Evolutionary conservation across 2,888 invertebrate genomes (phyloP), one percentile per base, ranked within the genome.

Genomic region (Clanis bilineata): DNA sequence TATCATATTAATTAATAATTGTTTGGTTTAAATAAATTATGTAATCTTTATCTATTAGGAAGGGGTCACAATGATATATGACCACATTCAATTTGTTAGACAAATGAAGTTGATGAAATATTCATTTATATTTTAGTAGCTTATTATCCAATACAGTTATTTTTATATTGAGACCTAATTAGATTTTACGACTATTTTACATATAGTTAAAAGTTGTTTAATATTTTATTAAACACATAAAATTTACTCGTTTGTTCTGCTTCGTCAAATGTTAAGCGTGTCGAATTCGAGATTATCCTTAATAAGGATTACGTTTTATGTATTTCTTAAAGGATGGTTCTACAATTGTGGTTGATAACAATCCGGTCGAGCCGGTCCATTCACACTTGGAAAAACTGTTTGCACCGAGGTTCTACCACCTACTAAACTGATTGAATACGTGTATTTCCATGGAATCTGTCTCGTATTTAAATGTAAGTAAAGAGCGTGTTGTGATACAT

Each of bases 1-100:
- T 51, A 51, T 51, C 51, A 51, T 51, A 51, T 51, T 51, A 51
- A 51, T 51, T 32, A n/a, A 51, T 32, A 28, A 51, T 32, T 51
- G 51, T 51, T 51, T 10, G 32, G 7, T 32, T 18, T 21, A 51
- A 18, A 51, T 32, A 51, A 51, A 51, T 51, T 51, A 32, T 32
- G 3, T 21, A 51, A 51, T 51, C 28, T 15, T 18, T 32, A 28
- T 51, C 10, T 28, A 32, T 25, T 18, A 51, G 51, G 51, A 51
- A 51, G 51, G 18, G 51, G 28, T 51, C 32, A 51, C 15, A 51
- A 32, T 51, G 51, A 51, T 51, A 51, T 32, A 51, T 51, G 9
- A 2, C 9, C 18, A 18, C 9, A 51, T 28, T 51, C 18, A 51
- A 51, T 32, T 47, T 18, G 51, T 51, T 10, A 2, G 47, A 47